Evolutionary conservation across 2,113 vertebrate genomes (phyloP), one percentile per base, ranked within the genome.

Genomic region (Dinomys branickii): DNA sequence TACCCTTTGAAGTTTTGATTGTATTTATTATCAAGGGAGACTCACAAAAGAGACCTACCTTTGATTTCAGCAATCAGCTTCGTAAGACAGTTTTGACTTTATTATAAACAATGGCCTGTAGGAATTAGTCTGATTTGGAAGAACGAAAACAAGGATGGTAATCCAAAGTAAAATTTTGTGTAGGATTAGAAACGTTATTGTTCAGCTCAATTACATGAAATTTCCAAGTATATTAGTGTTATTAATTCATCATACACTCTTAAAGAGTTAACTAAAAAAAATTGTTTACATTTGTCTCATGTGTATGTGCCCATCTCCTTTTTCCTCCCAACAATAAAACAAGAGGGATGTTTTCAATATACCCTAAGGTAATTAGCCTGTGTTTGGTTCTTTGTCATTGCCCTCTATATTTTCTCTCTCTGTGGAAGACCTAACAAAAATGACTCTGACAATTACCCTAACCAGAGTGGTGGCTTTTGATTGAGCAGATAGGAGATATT

Each of bases 1-100:
- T 88, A 44, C 52, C 30, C 80, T 97, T 96, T 95, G 92, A 98
- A 96, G 91, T 77, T 71, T 59, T 94, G 78, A 96, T 96, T 97
- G 22, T 63, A 92, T 91, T 94, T 89, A 65, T 61, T 94, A 50
- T 85, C 86, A 90, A 92, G 96, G 30, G 35, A 35, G 65, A 90
- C 89, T 94, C 77, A 96, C 44, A 59, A 65, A 93, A 78, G 59
- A 95, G 78, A 89, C 7, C 67, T 83, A 85, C 91, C 35, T 75
- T 92, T 88, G 26, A 95, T 85, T 91, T 94, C 94, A 93, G 80
- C 50, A 91, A 89, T 89, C 94, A 96, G 78, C 89, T 81, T 91
- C 61, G 26, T 54, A 89, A 96, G 52, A 78, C 52, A 61, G 33
- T 95, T 96, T 82, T 24, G 0, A 93, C 38, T 95, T 88, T 59